Evolutionary conservation across 2,113 vertebrate species (phyloP).

Genomic region (Dasypus novemcinctus): DNA sequence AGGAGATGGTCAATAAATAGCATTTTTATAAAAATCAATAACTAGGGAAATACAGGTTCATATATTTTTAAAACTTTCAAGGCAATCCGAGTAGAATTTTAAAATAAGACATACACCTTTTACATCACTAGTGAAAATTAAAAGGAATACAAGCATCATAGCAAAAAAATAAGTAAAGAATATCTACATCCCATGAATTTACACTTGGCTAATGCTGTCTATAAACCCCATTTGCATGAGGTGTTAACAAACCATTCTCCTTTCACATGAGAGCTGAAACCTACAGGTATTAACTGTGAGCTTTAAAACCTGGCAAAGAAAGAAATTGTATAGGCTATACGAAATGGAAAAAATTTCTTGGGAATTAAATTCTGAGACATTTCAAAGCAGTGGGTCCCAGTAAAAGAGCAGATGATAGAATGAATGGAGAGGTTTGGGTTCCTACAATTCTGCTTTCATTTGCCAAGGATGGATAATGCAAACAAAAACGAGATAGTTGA

Average conservation of each 20-base stretch:
- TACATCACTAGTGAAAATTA: not conserved
- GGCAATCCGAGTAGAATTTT: conserved; percentile 4
- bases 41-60: not conserved
- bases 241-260: not conserved
- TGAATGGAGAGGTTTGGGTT: not conserved
- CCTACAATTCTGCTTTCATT: not conserved
- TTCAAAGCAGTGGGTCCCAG: not conserved
- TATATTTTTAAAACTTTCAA: not conserved
- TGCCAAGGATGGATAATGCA: not conserved
- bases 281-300: not conserved
- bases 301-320: not conserved
- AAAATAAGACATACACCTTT: not conserved
- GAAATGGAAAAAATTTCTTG: conserved; percentile 18
- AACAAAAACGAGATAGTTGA: not conserved
- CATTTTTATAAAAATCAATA: not conserved
- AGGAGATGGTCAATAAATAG: not conserved
- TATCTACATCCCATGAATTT: not conserved
- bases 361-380: not conserved
- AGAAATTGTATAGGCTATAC: not conserved
- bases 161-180: not conserved
- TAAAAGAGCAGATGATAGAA: not conserved
- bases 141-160: not conserved
- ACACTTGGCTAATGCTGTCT: not conserved
- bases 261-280: not conserved
- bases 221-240: not conserved